A percentile compares a stretch with the other conserved stretches of the same genome.
Evolutionary conservation across 2,797 vertebrate genomes (phyloP).

Genomic region (Miichthys miiuy): DNA sequence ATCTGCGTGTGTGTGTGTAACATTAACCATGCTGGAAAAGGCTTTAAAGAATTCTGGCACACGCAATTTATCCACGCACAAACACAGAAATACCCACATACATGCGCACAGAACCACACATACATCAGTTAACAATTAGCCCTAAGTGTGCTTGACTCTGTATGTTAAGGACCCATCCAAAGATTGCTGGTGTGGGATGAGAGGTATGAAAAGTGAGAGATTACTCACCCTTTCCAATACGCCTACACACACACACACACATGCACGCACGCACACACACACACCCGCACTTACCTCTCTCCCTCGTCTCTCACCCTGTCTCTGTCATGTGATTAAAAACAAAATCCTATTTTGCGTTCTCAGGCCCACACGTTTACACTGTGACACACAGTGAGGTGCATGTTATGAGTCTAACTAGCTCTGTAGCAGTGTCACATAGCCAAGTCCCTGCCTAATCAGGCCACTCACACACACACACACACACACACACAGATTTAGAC

Average conservation of each 20-base stretch:
- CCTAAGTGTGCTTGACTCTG: slow-evolving; percentile 82
- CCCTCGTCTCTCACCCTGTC: slow-evolving; percentile 50
- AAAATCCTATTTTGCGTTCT: slow-evolving; percentile 72
- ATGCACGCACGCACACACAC: slow-evolving; percentile 4
- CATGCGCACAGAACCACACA: slow-evolving; percentile 48
- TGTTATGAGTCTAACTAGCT: slow-evolving; percentile 72
- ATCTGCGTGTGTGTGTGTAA: slow-evolving; percentile 29
- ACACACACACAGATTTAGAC: slow-evolving; percentile 50
- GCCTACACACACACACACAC: slow-evolving; percentile 46
- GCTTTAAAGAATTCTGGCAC: slow-evolving; percentile 14
- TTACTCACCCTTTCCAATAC: slow-evolving; percentile 74
- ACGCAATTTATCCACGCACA: slow-evolving; percentile 29
- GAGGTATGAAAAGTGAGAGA: slow-evolving; percentile 77
- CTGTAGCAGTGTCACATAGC: slow-evolving; percentile 75
- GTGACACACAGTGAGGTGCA: slow-evolving; percentile 69
- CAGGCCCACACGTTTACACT: slow-evolving; percentile 69
- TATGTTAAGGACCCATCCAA: slow-evolving; percentile 81
- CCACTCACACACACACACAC: slow-evolving; percentile 70
- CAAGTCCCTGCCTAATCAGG: slow-evolving; percentile 76
- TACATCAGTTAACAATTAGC: slow-evolving; percentile 80
- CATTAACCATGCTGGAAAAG: slow-evolving; percentile 21
- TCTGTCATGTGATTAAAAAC: slow-evolving; percentile 69
- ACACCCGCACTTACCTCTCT: slow-evolving; percentile 40
- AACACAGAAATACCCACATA: slow-evolving; percentile 34
- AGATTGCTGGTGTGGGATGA: slow-evolving; percentile 78